These are phyloP conservation scores for Nomia melanderi DNA, from an alignment of 1,140 invertebrate genomes.

Conservation along the genomic window DNA sequence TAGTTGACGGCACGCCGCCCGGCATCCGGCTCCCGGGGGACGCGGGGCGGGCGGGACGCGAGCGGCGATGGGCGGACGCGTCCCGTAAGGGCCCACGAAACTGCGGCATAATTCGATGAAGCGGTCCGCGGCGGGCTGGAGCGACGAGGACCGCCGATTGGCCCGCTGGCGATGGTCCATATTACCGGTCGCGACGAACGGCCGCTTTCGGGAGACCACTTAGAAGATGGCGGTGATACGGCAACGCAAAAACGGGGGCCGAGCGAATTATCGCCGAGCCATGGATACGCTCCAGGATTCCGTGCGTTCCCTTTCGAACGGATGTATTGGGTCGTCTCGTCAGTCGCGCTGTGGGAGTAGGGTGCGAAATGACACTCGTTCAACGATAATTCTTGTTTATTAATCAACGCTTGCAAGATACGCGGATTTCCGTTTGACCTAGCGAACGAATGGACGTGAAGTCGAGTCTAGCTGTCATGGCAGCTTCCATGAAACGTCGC, in stretches of 20 bases:
- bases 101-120: conserved; percentile 45
- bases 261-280: conserved; percentile 7
- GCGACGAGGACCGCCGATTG: conserved; percentile 26
- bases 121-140: neutral
- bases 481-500: too few species aligned
- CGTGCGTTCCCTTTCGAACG: neutral
- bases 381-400: too few species aligned
- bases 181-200: conserved; percentile 12
- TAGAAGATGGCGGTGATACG: neutral
- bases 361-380: too few species aligned
- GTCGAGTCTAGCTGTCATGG: too few species aligned
- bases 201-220: conserved; percentile 7
- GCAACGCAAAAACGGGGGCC: neutral
- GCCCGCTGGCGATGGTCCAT: conserved; percentile 34
- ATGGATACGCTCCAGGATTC: neutral
- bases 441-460: too few species aligned
- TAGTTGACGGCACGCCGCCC: conserved; percentile 41
- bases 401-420: too few species aligned
- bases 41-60: neutral
- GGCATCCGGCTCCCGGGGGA: conserved; percentile 33
- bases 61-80: neutral
- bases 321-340: too few species aligned
- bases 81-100: conserved; percentile 39
- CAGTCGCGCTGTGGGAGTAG: too few species aligned
- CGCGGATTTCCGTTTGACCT: too few species aligned